phyloP scores from a whole-genome alignment of 2,888 invertebrate species.

The Chydorus sphaericus region DNA sequence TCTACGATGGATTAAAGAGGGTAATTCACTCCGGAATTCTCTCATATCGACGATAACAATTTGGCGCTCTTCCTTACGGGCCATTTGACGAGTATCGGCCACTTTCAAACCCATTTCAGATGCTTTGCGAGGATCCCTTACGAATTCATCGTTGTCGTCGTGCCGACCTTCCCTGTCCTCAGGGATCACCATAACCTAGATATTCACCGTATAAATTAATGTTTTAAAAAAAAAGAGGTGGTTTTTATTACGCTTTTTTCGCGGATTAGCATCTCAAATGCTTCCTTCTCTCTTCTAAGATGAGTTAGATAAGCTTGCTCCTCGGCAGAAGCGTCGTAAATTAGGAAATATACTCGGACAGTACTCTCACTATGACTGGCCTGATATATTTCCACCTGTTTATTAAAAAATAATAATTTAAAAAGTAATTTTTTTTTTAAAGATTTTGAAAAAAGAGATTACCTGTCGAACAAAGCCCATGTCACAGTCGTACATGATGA shows the following conservation, averaged over 20 bases:
- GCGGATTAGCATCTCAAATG: conserved; percentile 81
- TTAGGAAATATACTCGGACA: conserved; percentile 69
- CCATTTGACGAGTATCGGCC: conserved; percentile 39
- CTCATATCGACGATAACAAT: conserved; percentile 78
- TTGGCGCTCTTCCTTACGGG: conserved; percentile 15
- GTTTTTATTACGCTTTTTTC: conserved; percentile 80
- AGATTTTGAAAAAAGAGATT: conserved; percentile 34
- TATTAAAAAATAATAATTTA: conserved; percentile 19
- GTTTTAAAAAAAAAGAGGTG: background rate
- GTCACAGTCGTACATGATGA: conserved; percentile 81
- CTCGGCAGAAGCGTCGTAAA: conserved; percentile 85
- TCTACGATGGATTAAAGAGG: conserved; percentile 78
- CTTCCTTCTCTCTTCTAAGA: conserved; percentile 78
- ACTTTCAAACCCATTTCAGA: conserved; percentile 23
- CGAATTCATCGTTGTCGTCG: conserved; percentile 39
- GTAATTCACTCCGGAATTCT: conserved; percentile 92
- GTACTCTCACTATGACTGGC: conserved; percentile 33
- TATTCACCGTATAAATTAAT: background rate
- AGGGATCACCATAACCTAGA: conserved; percentile 67
- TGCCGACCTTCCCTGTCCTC: conserved; percentile 75
- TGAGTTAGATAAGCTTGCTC: conserved; percentile 90
- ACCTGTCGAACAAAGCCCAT: conserved; percentile 75
- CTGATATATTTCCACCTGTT: conserved; percentile 43
- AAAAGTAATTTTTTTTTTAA: background rate
- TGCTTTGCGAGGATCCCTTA: conserved; percentile 28